Base-by-base conservation (phyloP, 1,140 invertebrate genomes). In the Drosophila pachea region DNA sequence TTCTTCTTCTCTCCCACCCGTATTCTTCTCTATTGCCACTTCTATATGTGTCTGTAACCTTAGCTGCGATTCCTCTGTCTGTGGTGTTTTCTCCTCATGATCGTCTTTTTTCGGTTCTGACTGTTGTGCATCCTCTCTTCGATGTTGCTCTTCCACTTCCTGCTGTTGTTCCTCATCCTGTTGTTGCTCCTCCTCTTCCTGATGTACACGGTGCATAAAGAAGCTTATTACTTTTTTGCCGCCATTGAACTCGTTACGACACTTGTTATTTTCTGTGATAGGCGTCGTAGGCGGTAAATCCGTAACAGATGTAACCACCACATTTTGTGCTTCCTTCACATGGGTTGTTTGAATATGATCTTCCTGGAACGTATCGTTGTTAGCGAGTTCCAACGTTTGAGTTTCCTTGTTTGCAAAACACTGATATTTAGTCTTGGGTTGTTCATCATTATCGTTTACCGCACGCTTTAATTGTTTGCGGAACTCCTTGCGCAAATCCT, bases 171-270 rank as follows among this genome's bases (percentile, higher is more conserved):
- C 38, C 12, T 36, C 50, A 16, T 59, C 42, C 8, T 69, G 4
- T 5, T 52, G 49, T 2, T 52, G 61, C 7, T 64, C 29, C 42
- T 78, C 54, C n/a, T 61, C 60, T 33, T 86, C 82, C 32, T 77
- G 82, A 47, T 86, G 70, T 9, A 86, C 82, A 1, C 81, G 81
- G 64, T 86, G 69, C 16, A 83, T 52, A 29, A 87, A 64, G 5
- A 87, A 71, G 1, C 75, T 87, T 62, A 75, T 78, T 4, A 84
- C 73, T 40, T 87, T 87, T 49, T 87, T 78, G 7, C 69, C 63
- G 9, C 83, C 78, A 55, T 78, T 86, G 6, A 78, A 86, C 22
- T 76, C 74, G 1, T 66, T 74, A 4, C 68, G 68, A 7, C 16
- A 43, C 48, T 75, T 81, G 32, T 54, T 76, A 38, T 35, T 32